phyloP scores from a whole-genome alignment of 2,888 invertebrate genomes.

The Laspeyria flexula region DNA sequence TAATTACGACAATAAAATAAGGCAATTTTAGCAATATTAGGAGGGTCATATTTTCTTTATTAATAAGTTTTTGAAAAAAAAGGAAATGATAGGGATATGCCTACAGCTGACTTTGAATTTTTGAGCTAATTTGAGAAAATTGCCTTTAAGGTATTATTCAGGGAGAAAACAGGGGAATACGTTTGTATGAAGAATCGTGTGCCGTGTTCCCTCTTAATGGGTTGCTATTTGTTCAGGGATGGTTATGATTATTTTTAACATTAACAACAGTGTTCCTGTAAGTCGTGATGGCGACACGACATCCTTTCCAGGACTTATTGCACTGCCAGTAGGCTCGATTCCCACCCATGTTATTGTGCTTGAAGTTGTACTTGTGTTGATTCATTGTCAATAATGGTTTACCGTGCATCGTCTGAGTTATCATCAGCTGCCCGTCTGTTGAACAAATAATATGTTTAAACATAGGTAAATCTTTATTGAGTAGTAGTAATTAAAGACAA shows the following conservation, averaged over 20 bases:
- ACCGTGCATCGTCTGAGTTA: constrained; percentile 30
- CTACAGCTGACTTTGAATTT: too few species aligned
- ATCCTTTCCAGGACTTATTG: constrained; percentile 35
- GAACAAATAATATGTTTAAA: constrained; percentile 1
- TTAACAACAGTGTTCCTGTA: constrained; percentile 22
- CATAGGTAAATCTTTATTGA: neutral
- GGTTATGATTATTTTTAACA: constrained; percentile 20
- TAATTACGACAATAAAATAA: too few species aligned
- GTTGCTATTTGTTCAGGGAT: constrained; percentile 1
- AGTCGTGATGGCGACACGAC: constrained; percentile 32
- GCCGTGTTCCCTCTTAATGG: too few species aligned
- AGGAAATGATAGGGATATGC: too few species aligned
- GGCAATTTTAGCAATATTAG: too few species aligned
- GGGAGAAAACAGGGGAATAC: too few species aligned
- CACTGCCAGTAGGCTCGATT: constrained; percentile 37
- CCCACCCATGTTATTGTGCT: constrained; percentile 30
- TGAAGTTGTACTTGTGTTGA: constrained; percentile 42
- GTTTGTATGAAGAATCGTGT: too few species aligned
- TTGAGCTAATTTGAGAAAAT: too few species aligned
- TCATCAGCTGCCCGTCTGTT: constrained; percentile 1
- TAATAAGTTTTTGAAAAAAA: too few species aligned
- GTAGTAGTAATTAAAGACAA: too few species aligned
- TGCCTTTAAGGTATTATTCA: too few species aligned
- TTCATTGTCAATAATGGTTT: constrained; percentile 46
- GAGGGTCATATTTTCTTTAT: too few species aligned